Base-by-base conservation (phyloP, 2,888 invertebrate genomes). In the Dicyrtoma fusca region DNA sequence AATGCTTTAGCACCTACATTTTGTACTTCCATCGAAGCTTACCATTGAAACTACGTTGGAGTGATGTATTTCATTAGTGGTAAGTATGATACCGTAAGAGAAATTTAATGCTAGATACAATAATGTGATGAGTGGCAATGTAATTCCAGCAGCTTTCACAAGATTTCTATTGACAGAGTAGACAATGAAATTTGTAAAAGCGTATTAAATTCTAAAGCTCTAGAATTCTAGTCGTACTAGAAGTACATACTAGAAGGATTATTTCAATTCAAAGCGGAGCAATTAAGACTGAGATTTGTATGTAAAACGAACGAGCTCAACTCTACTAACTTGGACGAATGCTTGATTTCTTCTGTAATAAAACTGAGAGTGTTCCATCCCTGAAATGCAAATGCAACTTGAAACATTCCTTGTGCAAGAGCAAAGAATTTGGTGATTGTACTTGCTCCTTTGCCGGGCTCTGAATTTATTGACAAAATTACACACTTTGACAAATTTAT, bases 271-370 rank as follows among this genome's bases (percentile, higher is more conserved):
- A n/a, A n/a, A n/a, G n/a, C n/a, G n/a, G n/a, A n/a, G n/a, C n/a
- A n/a, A n/a, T n/a, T n/a, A n/a, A n/a, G n/a, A n/a, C n/a, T n/a
- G n/a, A n/a, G n/a, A n/a, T n/a, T n/a, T n/a, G n/a, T n/a, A n/a
- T n/a, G n/a, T n/a, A n/a, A n/a, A n/a, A n/a, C n/a, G n/a, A n/a
- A n/a, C n/a, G n/a, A n/a, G n/a, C n/a, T n/a, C n/a, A n/a, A n/a
- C n/a, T n/a, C n/a, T n/a, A n/a, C n/a, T 55, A 23, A 73, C 70
- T 64, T 75, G 6, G 42, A 21, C 1, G 75, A 71, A 23, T 71
- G 23, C 34, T 71, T 44, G 25, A 73, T 17, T 47, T 75, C 75
- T 19, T 75, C 75, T n/a, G 71, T 70, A 17, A 75, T 71, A 55
- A 68, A 71, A 61, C 59, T 73, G 0, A 63, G 14, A 23, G 68